phyloP scores from a whole-genome alignment of 2,888 invertebrate species.

The Leptarthrus brevirostris region DNA sequence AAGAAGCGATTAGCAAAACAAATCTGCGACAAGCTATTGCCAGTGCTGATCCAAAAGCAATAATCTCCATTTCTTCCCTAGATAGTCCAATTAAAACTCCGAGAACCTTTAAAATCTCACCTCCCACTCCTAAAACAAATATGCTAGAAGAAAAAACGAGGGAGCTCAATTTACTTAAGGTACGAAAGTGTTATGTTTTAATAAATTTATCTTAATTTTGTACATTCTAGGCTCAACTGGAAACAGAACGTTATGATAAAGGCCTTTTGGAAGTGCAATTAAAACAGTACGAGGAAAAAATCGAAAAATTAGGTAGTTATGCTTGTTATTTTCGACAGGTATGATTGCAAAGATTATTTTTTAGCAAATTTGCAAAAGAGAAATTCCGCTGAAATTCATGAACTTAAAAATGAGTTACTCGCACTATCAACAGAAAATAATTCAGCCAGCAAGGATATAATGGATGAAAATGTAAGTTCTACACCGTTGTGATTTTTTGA shows the following conservation, averaged over 20 bases:
- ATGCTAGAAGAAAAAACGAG: conserved; percentile 62
- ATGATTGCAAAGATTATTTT: not conserved
- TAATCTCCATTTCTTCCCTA: not conserved
- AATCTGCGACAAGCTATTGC: conserved; percentile 59
- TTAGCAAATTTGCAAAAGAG: conserved; percentile 53
- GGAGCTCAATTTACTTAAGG: conserved; percentile 61
- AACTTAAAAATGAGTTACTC: conserved; percentile 58
- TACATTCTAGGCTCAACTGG: conserved; percentile 60
- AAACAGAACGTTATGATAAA: conserved; percentile 64
- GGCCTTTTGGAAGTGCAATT: conserved; percentile 61
- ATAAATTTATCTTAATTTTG: conserved; percentile 19
- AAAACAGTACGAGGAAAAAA: conserved; percentile 60
- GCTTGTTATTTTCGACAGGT: not conserved
- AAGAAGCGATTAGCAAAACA: conserved; percentile 57
- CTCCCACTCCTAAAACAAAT: conserved; percentile 61
- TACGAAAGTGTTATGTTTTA: conserved; percentile 51
- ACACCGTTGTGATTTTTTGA: too few relatives aligned
- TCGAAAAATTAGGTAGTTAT: conserved; percentile 58
- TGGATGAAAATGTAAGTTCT: conserved; percentile 57
- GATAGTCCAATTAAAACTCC: conserved; percentile 58
- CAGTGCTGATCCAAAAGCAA: conserved; percentile 47
- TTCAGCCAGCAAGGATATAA: conserved; percentile 54
- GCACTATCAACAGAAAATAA: conserved; percentile 55
- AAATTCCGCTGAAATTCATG: conserved; percentile 57
- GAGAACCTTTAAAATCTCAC: conserved; percentile 56